These are phyloP conservation scores for Pyrgus malvae DNA, from an alignment of 2,888 invertebrate genomes.

Conservation along the genomic window DNA sequence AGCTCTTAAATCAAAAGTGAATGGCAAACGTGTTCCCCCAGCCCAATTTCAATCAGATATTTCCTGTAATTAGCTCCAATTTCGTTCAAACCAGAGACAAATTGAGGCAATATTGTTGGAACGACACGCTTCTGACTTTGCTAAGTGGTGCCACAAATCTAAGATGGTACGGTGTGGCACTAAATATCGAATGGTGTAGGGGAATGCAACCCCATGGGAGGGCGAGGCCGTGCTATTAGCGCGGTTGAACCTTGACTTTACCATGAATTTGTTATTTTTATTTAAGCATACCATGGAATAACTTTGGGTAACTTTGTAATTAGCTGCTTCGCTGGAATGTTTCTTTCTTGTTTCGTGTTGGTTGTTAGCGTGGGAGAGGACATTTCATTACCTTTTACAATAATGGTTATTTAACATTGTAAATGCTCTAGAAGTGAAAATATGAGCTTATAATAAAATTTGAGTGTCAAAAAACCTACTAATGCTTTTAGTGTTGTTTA, in stretches of 20 bases:
- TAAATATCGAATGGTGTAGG: slow-evolving; percentile 67
- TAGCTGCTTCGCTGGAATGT: slow-evolving; percentile 12
- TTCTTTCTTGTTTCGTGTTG: not conserved
- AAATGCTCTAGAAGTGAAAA: too few relatives aligned
- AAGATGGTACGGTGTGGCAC: slow-evolving; percentile 77
- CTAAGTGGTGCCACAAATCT: slow-evolving; percentile 70
- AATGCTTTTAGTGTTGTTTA: too few relatives aligned
- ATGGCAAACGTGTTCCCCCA: slow-evolving; percentile 18
- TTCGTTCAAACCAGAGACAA: slow-evolving; percentile 39
- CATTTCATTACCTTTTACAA: too few relatives aligned
- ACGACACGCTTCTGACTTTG: slow-evolving; percentile 47
- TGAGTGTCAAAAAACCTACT: too few relatives aligned
- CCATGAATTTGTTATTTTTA: slow-evolving; percentile 52
- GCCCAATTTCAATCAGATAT: slow-evolving; percentile 23
- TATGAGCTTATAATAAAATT: too few relatives aligned
- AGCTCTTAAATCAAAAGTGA: slow-evolving; percentile 7
- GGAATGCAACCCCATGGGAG: slow-evolving; percentile 51
- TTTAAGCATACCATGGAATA: slow-evolving; percentile 18
- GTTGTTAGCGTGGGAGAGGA: too few relatives aligned
- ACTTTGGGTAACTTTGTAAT: slow-evolving; percentile 23
- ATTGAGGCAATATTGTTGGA: slow-evolving; percentile 44
- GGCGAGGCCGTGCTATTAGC: slow-evolving; percentile 60
- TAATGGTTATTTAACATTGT: too few relatives aligned
- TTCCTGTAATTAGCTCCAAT: slow-evolving; percentile 39
- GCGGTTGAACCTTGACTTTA: slow-evolving; percentile 67